A percentile compares a stretch with the other conserved stretches of the same genome.
Evolutionary conservation across 2,888 invertebrate species (phyloP).

Genomic region (Tetragonisca angustula): DNA sequence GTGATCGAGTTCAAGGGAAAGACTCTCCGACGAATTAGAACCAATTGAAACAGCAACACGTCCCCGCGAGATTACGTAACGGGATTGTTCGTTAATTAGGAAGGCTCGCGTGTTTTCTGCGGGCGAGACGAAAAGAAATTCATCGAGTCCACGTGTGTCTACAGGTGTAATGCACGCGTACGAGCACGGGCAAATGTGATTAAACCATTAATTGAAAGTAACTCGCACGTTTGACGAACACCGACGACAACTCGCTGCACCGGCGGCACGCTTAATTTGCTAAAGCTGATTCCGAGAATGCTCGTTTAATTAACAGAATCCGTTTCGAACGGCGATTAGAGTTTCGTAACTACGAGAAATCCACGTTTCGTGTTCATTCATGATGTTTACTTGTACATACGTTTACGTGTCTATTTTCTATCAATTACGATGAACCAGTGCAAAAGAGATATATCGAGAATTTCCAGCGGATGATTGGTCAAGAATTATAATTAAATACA

Average conservation of each 20-base stretch:
- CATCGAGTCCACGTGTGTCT: conserved; percentile 21
- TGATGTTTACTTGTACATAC: not conserved
- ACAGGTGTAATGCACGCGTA: conserved; percentile 16
- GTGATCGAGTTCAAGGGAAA: conserved; percentile 1
- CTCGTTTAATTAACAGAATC: conserved; percentile 45
- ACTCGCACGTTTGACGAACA: conserved; percentile 42
- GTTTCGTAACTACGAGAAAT: conserved; percentile 42
- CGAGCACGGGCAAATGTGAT: conserved; percentile 22
- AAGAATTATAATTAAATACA: not conserved
- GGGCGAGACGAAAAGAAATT: conserved; percentile 12
- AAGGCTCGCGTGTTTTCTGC: not conserved
- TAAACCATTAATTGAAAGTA: conserved; percentile 54
- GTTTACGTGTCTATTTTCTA: not conserved
- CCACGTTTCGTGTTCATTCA: no score
- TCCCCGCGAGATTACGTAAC: conserved; percentile 15
- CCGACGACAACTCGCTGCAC: conserved; percentile 21
- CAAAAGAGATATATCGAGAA: not conserved
- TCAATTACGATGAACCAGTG: not conserved
- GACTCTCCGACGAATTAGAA: conserved; percentile 11
- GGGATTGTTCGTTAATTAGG: conserved; percentile 23
- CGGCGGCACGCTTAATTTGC: conserved; percentile 48
- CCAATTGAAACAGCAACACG: conserved; percentile 2
- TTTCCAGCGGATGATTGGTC: not conserved
- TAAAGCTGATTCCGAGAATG: conserved; percentile 33
- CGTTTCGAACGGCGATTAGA: conserved; percentile 49